Conservation (phyloP, 1,140 invertebrate genomes). For the Sipha flava region DNA sequence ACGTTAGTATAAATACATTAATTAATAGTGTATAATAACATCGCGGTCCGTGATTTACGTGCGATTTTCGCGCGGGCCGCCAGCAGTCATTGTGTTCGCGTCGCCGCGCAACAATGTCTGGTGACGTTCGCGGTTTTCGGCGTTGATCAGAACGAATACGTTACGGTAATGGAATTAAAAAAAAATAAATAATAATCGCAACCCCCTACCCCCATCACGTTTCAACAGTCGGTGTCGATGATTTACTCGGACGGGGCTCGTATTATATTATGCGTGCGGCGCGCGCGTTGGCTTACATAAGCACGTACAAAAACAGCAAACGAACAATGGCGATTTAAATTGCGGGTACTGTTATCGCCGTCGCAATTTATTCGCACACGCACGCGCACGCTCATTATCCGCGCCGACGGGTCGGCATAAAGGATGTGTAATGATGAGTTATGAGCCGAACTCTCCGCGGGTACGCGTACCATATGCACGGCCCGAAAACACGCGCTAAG, state of each 20-base stretch:
- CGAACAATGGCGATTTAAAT: constrained; percentile 25
- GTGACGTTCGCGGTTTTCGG: no score
- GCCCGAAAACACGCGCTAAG: not conserved
- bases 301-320: no score
- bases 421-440: constrained; percentile 30
- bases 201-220: no score
- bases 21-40: no score
- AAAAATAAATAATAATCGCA: not conserved
- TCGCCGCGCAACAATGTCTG: no score
- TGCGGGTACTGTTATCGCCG: not conserved
- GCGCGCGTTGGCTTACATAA: no score
- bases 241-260: not conserved
- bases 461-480: not conserved
- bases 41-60: no score
- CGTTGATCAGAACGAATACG: not conserved
- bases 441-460: not conserved
- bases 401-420: constrained; percentile 1
- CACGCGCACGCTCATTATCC: constrained; percentile 5
- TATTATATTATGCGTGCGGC: no score
- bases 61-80: no score
- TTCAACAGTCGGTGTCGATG: no score
- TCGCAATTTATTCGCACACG: not conserved
- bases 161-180: not conserved
- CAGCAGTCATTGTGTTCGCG: no score
- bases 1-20: no score